Evolutionary conservation across 2,797 vertebrate genomes (phyloP).

Genomic region (Channa striata): DNA sequence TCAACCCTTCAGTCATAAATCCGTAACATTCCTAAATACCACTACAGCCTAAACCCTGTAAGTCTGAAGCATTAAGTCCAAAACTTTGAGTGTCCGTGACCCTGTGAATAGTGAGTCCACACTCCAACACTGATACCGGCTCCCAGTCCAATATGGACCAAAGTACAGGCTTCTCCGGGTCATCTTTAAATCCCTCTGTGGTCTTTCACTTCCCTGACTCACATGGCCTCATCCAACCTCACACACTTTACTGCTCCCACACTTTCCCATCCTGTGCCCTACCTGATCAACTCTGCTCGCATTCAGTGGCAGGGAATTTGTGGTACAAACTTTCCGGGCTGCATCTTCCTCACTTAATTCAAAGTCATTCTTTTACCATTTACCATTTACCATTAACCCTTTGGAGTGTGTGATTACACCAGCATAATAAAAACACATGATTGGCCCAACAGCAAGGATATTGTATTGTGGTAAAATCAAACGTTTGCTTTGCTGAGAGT

Average conservation of each 20-base stretch:
- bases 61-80: background rate
- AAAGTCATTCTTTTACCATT: background rate
- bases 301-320: conserved; percentile 12
- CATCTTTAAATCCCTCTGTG: background rate
- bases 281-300: conserved; percentile 23
- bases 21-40: background rate
- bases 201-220: conserved; percentile 15
- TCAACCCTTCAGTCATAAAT: no score
- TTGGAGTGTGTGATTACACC: no score
- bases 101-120: background rate
- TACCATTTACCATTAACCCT: background rate
- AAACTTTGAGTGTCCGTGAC: background rate
- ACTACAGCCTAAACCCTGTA: background rate
- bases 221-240: conserved; percentile 25
- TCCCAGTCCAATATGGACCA: background rate
- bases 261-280: conserved; percentile 2
- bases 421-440: no score
- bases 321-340: background rate
- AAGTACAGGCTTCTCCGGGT: conserved; percentile 10
- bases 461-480: no score
- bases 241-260: conserved; percentile 16
- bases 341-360: background rate
- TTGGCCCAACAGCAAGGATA: no score
- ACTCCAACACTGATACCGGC: background rate
- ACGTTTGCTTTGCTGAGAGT: background rate